Base-by-base conservation (phyloP, 2,888 invertebrate species). In the Phytoseiulus persimilis region DNA sequence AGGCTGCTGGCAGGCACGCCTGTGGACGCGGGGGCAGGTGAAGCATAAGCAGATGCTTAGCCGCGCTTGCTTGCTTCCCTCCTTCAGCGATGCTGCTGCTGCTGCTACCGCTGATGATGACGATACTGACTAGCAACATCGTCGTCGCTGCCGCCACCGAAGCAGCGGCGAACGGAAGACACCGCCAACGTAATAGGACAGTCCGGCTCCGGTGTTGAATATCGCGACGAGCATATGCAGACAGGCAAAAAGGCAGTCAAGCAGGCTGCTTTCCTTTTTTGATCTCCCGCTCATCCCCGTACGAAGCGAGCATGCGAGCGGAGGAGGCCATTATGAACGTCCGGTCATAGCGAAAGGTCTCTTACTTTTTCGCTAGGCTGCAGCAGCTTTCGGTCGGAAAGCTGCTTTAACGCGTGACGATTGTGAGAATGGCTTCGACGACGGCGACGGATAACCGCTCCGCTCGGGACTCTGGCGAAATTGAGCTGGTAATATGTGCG, bases 21-120 rank as follows among this genome's bases (percentile, higher is more conserved):
- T 65, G 65, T 18, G 18, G 23, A 65, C 65, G 65, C 65, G 65
- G 65, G 65, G 65, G 65, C 65, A 65, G 65, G 65, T 65, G 65
- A 65, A 65, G 65, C 65, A 65, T 65, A 65, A 65, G 65, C 65
- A 65, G 65, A 65, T 65, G 65, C 65, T 65, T 65, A 65, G 65
- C 65, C 28, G 28, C 23, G 65, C 28, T 28, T 65, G 65, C 65
- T 65, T 65, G 65, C 28, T 65, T 65, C 18, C 65, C 65, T 65
- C 28, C 65, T 65, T 65, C 65, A 28, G 65, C 18, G 28, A 65
- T 65, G 65, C 65, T 65, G 65, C 65, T 28, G 18, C 65, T 18
- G 14, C 65, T 65, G 65, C 65, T 18, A 2, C 65, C 18, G 65
- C 5, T 14, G 28, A 65, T 14, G 65, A 65, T 18, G 65, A 65